Conservation (phyloP, 2,797 vertebrate species). For the Alca torda region DNA sequence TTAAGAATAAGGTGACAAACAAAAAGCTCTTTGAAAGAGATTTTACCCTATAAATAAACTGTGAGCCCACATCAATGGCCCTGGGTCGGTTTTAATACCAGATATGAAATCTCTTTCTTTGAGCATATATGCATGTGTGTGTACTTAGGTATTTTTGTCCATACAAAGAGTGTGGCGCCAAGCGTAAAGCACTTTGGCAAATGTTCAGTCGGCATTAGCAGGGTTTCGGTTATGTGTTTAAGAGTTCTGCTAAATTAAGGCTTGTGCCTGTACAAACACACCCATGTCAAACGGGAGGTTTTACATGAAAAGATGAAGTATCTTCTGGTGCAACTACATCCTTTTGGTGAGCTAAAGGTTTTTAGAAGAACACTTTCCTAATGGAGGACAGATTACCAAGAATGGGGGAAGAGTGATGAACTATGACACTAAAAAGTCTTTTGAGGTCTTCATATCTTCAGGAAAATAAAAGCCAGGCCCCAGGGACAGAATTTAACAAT, state of each 20-base stretch:
- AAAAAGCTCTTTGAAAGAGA: neutral
- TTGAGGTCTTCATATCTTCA: neutral
- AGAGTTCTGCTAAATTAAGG: neutral
- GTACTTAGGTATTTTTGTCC: neutral
- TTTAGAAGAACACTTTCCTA: neutral
- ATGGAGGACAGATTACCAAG: neutral
- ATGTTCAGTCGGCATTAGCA: neutral
- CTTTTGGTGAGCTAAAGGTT: neutral
- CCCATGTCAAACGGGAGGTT: neutral
- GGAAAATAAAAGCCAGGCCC: neutral
- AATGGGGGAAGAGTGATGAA: neutral
- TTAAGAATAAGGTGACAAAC: neutral
- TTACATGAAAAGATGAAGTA: neutral
- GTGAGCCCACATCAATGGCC: neutral
- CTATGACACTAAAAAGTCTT: neutral
- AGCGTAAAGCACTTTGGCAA: neutral
- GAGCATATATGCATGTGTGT: neutral
- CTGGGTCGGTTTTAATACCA: neutral
- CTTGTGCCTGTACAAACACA: neutral
- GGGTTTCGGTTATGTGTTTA: neutral
- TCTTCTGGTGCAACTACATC: neutral
- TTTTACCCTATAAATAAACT: neutral
- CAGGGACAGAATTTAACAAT: neutral
- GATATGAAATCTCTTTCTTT: neutral
- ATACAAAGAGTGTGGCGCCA: neutral